Evolutionary conservation across 2,113 vertebrate genomes (phyloP).

Genomic region (Petrocephalus microphthalmus): DNA sequence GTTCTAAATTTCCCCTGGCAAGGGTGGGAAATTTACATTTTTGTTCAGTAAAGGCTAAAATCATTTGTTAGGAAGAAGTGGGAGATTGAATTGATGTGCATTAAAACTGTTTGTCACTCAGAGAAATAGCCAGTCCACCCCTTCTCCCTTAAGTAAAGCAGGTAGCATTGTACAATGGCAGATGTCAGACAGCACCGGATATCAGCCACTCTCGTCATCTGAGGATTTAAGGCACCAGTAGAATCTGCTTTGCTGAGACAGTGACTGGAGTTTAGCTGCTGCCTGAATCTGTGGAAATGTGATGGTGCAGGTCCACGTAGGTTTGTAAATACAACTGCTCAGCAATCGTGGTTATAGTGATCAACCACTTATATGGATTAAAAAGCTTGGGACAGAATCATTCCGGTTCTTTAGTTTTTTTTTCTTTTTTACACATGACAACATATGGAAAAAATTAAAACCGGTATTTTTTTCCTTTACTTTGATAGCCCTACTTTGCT

Average conservation of each 20-base stretch:
- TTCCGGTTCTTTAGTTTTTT: too few relatives aligned
- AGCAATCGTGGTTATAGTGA: too few relatives aligned
- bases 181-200: not conserved
- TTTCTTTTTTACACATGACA: too few relatives aligned
- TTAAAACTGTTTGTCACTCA: not conserved
- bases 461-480: too few relatives aligned
- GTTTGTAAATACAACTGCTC: not conserved
- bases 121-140: not conserved
- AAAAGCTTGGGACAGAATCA: too few relatives aligned
- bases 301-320: not conserved
- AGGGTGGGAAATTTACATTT: slow-evolving; percentile 5
- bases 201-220: not conserved
- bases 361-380: too few relatives aligned
- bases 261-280: not conserved
- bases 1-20: slow-evolving; percentile 9
- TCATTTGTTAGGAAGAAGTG: not conserved
- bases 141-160: not conserved
- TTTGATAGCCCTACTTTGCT: too few relatives aligned
- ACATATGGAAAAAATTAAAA: too few relatives aligned
- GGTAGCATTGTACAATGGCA: not conserved
- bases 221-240: not conserved
- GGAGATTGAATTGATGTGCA: not conserved
- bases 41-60: not conserved
- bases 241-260: not conserved
- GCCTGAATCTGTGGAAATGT: not conserved